These are phyloP conservation scores for Tethya wilhelma DNA, from an alignment of 37 sponge, comb jelly and placozoan genomes.

Conservation along the genomic window DNA sequence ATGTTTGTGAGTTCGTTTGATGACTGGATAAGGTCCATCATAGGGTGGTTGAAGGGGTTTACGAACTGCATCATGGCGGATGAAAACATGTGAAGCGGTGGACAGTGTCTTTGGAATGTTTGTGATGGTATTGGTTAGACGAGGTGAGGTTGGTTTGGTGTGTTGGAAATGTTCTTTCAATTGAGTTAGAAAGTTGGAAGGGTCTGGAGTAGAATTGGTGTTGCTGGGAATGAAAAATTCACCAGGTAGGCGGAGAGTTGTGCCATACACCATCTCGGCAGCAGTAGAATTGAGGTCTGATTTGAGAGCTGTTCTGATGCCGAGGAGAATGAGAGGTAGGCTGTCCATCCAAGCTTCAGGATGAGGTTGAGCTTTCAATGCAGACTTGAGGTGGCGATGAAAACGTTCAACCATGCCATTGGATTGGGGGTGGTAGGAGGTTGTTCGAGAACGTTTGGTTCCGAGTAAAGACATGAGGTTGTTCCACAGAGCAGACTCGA, in stretches of 20 bases:
- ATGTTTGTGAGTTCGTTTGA: slow-evolving; percentile 48
- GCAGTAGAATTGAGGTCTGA: slow-evolving; percentile 59
- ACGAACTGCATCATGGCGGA: slow-evolving; percentile 19
- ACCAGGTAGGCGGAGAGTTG: slow-evolving; percentile 73
- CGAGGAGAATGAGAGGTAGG: slow-evolving; percentile 63
- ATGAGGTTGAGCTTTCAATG: slow-evolving; percentile 44
- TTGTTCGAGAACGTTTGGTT: slow-evolving; percentile 48
- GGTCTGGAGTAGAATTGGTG: slow-evolving; percentile 27
- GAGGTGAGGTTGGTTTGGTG: slow-evolving; percentile 26
- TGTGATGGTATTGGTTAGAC: background rate
- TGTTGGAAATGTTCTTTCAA: slow-evolving; percentile 41
- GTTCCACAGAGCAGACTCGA: slow-evolving; percentile 47
- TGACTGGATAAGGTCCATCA: slow-evolving; percentile 62
- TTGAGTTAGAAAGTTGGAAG: slow-evolving; percentile 20
- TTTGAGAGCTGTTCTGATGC: slow-evolving; percentile 66
- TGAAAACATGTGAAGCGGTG: slow-evolving; percentile 63
- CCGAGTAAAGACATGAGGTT: slow-evolving; percentile 53
- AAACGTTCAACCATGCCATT: slow-evolving; percentile 70
- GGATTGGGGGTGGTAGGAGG: slow-evolving; percentile 64
- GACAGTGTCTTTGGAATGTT: slow-evolving; percentile 25
- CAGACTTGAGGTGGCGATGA: slow-evolving; percentile 67
- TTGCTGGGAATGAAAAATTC: slow-evolving; percentile 54
- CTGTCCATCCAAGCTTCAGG: slow-evolving; percentile 59
- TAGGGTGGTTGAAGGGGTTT: slow-evolving; percentile 17
- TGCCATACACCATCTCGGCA: slow-evolving; percentile 81